Evolutionary conservation across 2,797 vertebrate species (phyloP).

Genomic region (Anolis apletophallus): DNA sequence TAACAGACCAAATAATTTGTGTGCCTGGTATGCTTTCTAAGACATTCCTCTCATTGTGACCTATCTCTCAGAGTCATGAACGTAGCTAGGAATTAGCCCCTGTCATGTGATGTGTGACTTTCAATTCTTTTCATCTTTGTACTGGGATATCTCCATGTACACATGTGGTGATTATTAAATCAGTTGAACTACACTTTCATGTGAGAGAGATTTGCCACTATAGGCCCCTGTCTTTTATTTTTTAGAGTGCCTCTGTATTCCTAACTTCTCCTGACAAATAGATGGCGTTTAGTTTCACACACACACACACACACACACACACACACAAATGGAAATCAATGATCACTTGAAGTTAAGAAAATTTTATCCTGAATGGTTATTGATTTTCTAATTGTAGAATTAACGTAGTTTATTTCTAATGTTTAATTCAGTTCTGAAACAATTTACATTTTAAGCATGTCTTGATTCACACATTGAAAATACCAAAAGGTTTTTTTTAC

Average conservation of each 20-base stretch:
- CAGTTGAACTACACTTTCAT: no score
- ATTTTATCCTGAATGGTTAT: conserved; percentile 2
- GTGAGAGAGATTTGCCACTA: no score
- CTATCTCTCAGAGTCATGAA: no score
- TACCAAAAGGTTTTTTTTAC: background rate
- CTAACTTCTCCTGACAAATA: background rate
- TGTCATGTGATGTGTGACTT: no score
- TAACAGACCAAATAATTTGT: no score
- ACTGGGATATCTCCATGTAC: no score
- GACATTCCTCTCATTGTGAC: no score
- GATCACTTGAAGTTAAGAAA: conserved; percentile 13
- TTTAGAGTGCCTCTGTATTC: background rate
- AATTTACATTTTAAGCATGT: conserved; percentile 36
- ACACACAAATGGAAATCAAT: conserved; percentile 18
- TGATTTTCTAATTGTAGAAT: conserved; percentile 12
- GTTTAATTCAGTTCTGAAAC: conserved; percentile 5
- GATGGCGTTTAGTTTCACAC: background rate
- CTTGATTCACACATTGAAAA: conserved; percentile 4
- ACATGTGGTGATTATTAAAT: no score
- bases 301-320: background rate
- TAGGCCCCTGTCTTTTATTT: background rate
- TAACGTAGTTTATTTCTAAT: conserved; percentile 21
- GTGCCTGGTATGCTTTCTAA: no score
- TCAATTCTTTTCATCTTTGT: no score
- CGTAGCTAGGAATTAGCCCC: no score